Evolutionary conservation across 2,797 vertebrate genomes (phyloP), one percentile per base, ranked within the genome.

Genomic region (Siniperca undulata): DNA sequence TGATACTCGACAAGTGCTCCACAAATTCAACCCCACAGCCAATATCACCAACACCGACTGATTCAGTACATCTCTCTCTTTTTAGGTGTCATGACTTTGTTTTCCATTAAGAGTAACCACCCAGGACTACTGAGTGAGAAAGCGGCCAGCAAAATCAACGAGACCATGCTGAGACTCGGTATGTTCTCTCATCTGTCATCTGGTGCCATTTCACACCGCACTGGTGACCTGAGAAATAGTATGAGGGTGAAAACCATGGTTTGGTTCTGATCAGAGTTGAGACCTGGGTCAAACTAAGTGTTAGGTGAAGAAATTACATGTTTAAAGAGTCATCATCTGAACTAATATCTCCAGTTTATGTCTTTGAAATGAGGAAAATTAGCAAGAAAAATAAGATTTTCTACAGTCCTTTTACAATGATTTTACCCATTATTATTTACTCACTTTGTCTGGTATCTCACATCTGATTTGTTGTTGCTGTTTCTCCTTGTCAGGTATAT

Each of bases 101-200:
- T 99, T 93, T 99, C 98, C 88, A 99, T 99, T 90, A 99, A 99
- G 92, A 99, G 98, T 81, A 99, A 99, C 88, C 99, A 99, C 83
- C 99, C 99, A 0, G 98, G 98, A 60, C 95, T 99, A 34, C 93
- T 99, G 83, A 99, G 99, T 0, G 98, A 99, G 95, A 99, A 99
- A 89, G 99, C 99, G 0, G 98, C 99, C 66, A 99, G 98, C 92
- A 99, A 99, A 95, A 99, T 99, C 95, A 99, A 99, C 0, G 98
- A 99, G 94, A 99, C 99, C 1, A 99, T 99, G 98, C 93, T 99
- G 86, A 96, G 99, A 34, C 95, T 99, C 2, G 99, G 99, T 99
- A 84, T 86, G 96, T 85, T 69, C 38, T 20, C 22, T 65, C 27
- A 6, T 66, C 56, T 74, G 42, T 65, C 27, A 5, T 66, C 56